Evolutionary conservation across 2,797 vertebrate species (phyloP).

Genomic region (Danio jaintianensis): DNA sequence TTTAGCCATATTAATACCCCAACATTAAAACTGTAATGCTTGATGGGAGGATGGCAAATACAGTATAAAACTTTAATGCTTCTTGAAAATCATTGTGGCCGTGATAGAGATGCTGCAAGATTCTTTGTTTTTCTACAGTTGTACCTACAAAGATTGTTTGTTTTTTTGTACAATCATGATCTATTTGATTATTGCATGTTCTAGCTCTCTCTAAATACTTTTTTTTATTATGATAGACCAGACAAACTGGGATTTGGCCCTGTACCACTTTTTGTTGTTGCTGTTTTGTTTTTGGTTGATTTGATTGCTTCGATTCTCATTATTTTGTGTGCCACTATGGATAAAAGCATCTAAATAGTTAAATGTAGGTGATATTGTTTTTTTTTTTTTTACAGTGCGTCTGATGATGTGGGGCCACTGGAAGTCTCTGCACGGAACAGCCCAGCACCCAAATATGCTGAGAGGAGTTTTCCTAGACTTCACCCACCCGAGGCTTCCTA

Average conservation of each 20-base stretch:
- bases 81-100: neutral
- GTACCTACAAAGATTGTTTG: neutral
- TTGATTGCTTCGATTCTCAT: no score
- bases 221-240: no score
- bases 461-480: constrained; percentile 5
- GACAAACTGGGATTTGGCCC: no score
- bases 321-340: no score
- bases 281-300: no score
- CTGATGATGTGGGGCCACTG: neutral
- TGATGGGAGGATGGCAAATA: neutral
- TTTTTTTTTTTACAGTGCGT: constrained; percentile 11
- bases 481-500: constrained; percentile 4
- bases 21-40: neutral
- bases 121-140: neutral
- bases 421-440: constrained; percentile 1
- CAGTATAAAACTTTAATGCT: neutral
- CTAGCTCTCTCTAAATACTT: no score
- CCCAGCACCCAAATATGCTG: neutral
- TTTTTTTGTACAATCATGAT: no score
- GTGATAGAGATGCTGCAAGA: neutral
- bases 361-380: no score
- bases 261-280: no score
- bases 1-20: neutral
- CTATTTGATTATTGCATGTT: no score
- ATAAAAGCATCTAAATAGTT: no score